Conservation (phyloP, 1,140 invertebrate species). For the Neuroterus valhalla region DNA sequence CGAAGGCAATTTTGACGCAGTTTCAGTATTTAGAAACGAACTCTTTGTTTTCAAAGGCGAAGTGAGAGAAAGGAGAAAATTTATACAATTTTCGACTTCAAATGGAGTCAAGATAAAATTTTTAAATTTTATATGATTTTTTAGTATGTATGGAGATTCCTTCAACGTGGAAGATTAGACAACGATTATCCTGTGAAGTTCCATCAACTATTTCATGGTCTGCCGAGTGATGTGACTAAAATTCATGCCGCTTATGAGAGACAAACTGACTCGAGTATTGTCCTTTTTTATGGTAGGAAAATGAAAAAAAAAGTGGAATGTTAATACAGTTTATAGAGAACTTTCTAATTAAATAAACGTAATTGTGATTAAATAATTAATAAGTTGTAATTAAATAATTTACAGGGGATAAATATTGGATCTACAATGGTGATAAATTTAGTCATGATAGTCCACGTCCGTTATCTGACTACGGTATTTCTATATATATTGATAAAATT, state of each 20-base stretch:
- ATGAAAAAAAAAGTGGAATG: neutral
- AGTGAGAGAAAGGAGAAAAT: neutral
- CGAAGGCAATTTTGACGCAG: constrained; percentile 9
- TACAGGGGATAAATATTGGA: constrained; percentile 12
- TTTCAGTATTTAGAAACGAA: constrained; percentile 15
- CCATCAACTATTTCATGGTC: constrained; percentile 18
- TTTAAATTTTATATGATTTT: neutral
- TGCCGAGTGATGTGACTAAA: neutral
- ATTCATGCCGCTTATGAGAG: constrained; percentile 16
- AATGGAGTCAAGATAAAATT: neutral
- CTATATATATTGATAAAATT: constrained; percentile 1
- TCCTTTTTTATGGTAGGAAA: constrained; percentile 16
- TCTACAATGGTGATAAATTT: constrained; percentile 4
- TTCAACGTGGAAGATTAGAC: neutral
- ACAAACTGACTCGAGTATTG: constrained; percentile 21
- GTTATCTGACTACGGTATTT: constrained; percentile 3
- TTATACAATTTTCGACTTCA: neutral
- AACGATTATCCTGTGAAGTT: constrained; percentile 19
- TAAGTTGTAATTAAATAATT: no score
- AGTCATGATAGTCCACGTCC: neutral
- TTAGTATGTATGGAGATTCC: neutral
- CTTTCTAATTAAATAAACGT: no score
- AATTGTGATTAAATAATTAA: no score
- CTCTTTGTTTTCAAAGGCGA: constrained; percentile 20
- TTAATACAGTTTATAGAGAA: no score